Conservation (phyloP, 2,113 vertebrate genomes). For the Aix galericulata region DNA sequence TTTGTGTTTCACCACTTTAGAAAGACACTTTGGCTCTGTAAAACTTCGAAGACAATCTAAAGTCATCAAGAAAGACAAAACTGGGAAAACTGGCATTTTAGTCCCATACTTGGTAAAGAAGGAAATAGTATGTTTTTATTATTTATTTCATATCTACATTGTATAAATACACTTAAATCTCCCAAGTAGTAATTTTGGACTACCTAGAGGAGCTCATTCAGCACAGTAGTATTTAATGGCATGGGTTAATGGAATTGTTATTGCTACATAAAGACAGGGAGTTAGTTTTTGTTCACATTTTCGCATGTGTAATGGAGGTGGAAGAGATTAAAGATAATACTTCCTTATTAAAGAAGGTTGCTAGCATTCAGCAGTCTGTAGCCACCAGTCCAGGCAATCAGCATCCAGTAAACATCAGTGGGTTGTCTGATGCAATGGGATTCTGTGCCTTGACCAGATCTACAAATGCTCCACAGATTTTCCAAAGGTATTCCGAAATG, state of each 20-base stretch:
- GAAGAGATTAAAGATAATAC: not conserved
- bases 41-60: not conserved
- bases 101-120: not conserved
- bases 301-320: not conserved
- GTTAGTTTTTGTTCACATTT: fast-evolving
- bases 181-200: not conserved
- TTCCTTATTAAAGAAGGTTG: not conserved
- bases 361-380: not conserved
- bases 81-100: not conserved
- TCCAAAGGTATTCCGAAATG: not conserved
- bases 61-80: not conserved
- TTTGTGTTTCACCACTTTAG: not conserved
- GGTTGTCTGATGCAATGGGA: not conserved
- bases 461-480: not conserved
- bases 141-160: not conserved
- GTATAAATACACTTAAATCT: not conserved
- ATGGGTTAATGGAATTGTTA: not conserved
- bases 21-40: not conserved
- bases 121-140: not conserved
- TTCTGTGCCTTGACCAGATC: not conserved
- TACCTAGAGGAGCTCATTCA: not conserved
- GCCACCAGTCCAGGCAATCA: not conserved
- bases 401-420: not conserved
- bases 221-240: not conserved
- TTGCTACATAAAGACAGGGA: not conserved